Evolutionary conservation across 1,140 invertebrate genomes (phyloP), one percentile per base, ranked within the genome.

Genomic region (Drosophila navojoa): DNA sequence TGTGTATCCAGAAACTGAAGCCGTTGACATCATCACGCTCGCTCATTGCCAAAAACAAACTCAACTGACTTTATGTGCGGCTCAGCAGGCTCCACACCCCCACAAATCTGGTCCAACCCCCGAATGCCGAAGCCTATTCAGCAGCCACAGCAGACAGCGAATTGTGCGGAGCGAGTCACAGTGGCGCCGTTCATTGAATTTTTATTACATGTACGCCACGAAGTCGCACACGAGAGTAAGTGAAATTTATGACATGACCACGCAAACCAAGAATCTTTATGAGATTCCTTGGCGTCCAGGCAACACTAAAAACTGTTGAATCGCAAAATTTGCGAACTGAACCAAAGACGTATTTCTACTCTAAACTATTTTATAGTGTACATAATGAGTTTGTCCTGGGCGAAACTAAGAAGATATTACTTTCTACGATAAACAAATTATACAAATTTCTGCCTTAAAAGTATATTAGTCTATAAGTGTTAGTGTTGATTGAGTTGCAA

Each of bases 21-120:
- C 40, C 40, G 81, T 81, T 85, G 81, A 85, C 81, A 85, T 86
- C 81, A 86, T 87, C 81, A 38, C 25, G 44, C 22, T 27, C 25
- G 22, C 25, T 38, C 54, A 38, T 7, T 54, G 53, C 45, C 68
- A 64, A 64, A 53, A 32, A 22, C 42, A 29, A 27, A 25, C 52
- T 19, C 13, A 47, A 57, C 5, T 55, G 19, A 29, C 47, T 61
- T 63, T 22, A 77, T 71, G 60, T 66, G 35, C 69, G 10, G 11
- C 45, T n/a, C 10, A 15, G 2, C 15, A 47, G 6, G 11, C 22
- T 57, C 49, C 76, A 29, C 42, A 32, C 57, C 9, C 52, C 50
- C 61, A 55, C 27, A 57, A 29, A 19, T 60, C n/a, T 19, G 29
- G 22, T 38, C 10, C 70, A 44, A 59, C 55, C 70, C 55, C 13